A percentile compares a stretch with the other conserved stretches of the same genome.
Evolutionary conservation across 2,113 vertebrate species (phyloP).

Genomic region (Mola mola): DNA sequence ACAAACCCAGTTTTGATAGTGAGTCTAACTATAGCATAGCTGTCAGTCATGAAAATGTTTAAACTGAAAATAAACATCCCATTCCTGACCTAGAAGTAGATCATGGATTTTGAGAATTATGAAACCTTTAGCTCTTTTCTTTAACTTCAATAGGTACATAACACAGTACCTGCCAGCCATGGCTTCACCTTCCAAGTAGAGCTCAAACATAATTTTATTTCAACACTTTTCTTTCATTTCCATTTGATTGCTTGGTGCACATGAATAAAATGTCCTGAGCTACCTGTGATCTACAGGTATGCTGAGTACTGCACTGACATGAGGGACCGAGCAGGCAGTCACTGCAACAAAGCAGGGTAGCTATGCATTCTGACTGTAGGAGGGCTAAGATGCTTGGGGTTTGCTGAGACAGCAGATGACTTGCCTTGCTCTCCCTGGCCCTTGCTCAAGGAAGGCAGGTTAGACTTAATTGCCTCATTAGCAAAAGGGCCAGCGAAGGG

Average conservation of each 20-base stretch:
- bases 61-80: no score
- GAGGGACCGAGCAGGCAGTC: conserved; percentile 32
- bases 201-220: conserved; percentile 19
- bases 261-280: conserved; percentile 42
- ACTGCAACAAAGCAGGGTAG: conserved; percentile 35
- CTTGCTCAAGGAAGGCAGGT: conserved; percentile 68
- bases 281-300: conserved; percentile 50
- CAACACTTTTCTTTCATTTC: conserved; percentile 38
- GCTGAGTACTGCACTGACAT: conserved; percentile 35
- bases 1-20: no score
- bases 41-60: no score
- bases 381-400: conserved; percentile 59
- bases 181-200: no score
- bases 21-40: no score
- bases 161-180: no score
- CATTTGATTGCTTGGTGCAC: conserved; percentile 25
- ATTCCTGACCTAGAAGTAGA: no score
- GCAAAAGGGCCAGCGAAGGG: conserved; percentile 71
- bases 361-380: conserved; percentile 62
- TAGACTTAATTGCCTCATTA: conserved; percentile 84
- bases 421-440: conserved; percentile 61
- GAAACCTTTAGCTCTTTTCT: no score
- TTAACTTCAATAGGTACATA: no score
- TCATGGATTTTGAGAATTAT: no score
- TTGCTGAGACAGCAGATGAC: conserved; percentile 81